Evolutionary conservation across 2,113 vertebrate genomes (phyloP).

Genomic region (Hylia prasina): DNA sequence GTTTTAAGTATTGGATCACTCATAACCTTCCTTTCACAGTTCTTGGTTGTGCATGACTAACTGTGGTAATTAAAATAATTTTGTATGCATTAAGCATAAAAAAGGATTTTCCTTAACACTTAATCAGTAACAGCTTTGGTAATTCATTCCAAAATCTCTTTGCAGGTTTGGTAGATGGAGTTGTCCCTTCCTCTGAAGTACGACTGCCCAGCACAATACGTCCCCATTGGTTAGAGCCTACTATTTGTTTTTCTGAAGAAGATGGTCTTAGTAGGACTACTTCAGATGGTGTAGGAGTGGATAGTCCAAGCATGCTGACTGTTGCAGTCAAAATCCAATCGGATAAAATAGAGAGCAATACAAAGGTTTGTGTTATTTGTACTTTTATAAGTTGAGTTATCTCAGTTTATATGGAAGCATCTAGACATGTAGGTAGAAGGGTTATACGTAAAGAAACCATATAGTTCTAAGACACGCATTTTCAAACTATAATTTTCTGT

Average conservation of each 20-base stretch:
- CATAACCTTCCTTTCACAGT: neutral
- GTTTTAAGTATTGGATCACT: neutral
- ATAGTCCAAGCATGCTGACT: slow-evolving; percentile 89
- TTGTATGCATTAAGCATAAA: neutral
- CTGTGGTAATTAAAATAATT: neutral
- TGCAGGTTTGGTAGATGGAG: slow-evolving; percentile 83
- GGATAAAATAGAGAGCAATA: slow-evolving; percentile 87
- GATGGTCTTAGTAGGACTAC: slow-evolving; percentile 74
- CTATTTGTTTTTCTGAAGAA: slow-evolving; percentile 87
- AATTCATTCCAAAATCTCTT: neutral
- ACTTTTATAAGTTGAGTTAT: neutral
- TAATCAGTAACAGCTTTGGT: neutral
- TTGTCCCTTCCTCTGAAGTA: slow-evolving; percentile 72
- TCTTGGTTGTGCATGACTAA: neutral
- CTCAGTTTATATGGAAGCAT: neutral
- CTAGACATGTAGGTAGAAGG: neutral
- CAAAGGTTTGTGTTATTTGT: slow-evolving; percentile 79
- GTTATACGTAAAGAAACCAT: neutral
- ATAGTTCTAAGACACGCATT: neutral
- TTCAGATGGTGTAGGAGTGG: slow-evolving; percentile 83
- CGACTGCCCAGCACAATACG: slow-evolving; percentile 83
- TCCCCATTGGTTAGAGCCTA: slow-evolving; percentile 93
- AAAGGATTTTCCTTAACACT: neutral
- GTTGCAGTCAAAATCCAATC: slow-evolving; percentile 90
- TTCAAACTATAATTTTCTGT: neutral